Base-by-base conservation (phyloP, 2,888 invertebrate species). In the Macaria liturata region DNA sequence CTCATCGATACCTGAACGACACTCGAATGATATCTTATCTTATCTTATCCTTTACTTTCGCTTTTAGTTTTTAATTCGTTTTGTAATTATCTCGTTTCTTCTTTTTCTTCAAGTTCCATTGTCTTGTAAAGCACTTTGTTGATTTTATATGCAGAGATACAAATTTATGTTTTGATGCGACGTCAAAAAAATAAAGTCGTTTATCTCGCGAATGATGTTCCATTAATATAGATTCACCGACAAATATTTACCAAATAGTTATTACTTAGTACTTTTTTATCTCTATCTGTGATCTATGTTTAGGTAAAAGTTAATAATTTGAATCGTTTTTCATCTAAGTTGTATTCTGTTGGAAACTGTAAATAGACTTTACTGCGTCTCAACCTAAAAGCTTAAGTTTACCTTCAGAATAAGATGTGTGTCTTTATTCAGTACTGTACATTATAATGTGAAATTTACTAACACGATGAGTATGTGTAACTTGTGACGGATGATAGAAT, bases 281-380 rank as follows among this genome's bases (percentile, higher is more conserved):
- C 82, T 86, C 84, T 83, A 90, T 88, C 90, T 91, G 91, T 91
- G 91, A 91, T 91, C 81, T 91, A 89, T 88, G 79, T 86, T 89
- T 89, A 91, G 90, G 90, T 88, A 87, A 89, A 91, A 91, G 85
- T 84, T 84, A 75, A 86, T 86, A 75, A 82, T 83, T 83, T 83
- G 82, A 88, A 86, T 87, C 79, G 75, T 81, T 79, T 75, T 75
- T 74, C 78, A 80, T 74, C 75, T 81, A 78, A 81, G 81, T 78
- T 83, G 69, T 84, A 84, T 81, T 81, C 75, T 74, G 67, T 80
- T 78, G 72, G 75, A 72, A 76, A 52, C 62, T 84, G 84, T 84
- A 84, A 72, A 84, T 84, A 84, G 74, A 65, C 47, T 55, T 42
- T 60, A 63, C 52, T 60, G 76, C 74, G 75, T 74, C 67, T 69